Conservation (phyloP, 2,113 vertebrate genomes). For the Garra rufa region DNA sequence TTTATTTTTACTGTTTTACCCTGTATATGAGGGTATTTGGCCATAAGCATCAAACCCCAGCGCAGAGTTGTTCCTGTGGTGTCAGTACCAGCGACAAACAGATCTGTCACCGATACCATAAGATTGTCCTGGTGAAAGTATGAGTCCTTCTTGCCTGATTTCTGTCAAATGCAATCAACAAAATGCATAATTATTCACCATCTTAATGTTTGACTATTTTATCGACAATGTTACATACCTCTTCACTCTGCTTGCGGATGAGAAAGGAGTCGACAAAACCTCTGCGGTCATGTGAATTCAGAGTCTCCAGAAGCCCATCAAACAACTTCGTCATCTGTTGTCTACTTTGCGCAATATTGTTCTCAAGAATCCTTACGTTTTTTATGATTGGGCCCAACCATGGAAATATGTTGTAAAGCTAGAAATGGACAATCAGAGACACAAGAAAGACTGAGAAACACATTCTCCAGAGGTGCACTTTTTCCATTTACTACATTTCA, state of each 20-base stretch:
- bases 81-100: constrained; percentile 71
- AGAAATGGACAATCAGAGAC: constrained; percentile 9
- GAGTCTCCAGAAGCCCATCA: constrained; percentile 59
- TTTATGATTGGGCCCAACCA: constrained; percentile 62
- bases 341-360: neutral
- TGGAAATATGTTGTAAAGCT: constrained; percentile 75
- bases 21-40: constrained; percentile 73
- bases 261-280: constrained; percentile 72
- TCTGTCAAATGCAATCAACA: neutral
- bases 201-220: no score
- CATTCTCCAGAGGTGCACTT: no score
- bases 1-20: no score
- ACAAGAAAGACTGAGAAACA: neutral
- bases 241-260: constrained; percentile 60
- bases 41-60: constrained; percentile 70
- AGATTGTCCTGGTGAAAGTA: constrained; percentile 63
- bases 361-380: constrained; percentile 32
- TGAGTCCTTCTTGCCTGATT: no score
- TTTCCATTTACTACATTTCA: no score
- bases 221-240: constrained; percentile 46
- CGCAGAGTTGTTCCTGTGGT: constrained; percentile 64
- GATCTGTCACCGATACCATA: constrained; percentile 53
- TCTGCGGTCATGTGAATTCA: constrained; percentile 60
- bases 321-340: constrained; percentile 43
- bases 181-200: neutral